Conservation (phyloP, 2,113 vertebrate species). For the Vulpes ferrilata region DNA sequence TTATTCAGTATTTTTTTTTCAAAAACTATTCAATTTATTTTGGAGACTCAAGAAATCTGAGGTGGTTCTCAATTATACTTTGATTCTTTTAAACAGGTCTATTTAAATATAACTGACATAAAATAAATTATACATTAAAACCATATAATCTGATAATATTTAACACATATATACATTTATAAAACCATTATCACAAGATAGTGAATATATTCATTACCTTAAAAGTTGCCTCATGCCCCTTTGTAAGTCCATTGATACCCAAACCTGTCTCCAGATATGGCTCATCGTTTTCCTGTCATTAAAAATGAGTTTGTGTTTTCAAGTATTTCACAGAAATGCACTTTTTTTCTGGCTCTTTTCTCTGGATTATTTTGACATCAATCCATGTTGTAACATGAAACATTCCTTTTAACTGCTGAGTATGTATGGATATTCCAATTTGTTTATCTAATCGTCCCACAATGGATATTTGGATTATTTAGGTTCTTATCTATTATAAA, state of each 20-base stretch:
- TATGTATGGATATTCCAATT: not conserved
- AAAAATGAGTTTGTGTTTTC: not conserved
- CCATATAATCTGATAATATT: not conserved
- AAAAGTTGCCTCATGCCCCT: not conserved
- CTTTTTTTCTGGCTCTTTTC: not conserved
- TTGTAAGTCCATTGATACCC: not conserved
- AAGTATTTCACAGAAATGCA: not conserved
- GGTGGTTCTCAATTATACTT: not conserved
- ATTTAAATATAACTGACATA: not conserved
- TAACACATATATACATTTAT: not conserved
- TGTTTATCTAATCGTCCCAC: not conserved
- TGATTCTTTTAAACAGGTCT: not conserved
- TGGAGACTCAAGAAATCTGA: not conserved
- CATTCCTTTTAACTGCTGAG: not conserved
- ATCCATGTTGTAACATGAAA: not conserved
- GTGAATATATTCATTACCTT: not conserved
- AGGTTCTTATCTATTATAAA: not conserved
- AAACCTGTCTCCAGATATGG: not conserved
- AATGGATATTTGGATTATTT: not conserved
- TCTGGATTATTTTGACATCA: not conserved
- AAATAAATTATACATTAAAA: not conserved
- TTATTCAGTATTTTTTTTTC: not conserved
- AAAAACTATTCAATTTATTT: not conserved
- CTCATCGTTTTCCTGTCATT: not conserved
- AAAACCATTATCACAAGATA: not conserved